Evolutionary conservation across 2,888 invertebrate genomes (phyloP), one percentile per base, ranked within the genome.

Genomic region (Hyles lineata): DNA sequence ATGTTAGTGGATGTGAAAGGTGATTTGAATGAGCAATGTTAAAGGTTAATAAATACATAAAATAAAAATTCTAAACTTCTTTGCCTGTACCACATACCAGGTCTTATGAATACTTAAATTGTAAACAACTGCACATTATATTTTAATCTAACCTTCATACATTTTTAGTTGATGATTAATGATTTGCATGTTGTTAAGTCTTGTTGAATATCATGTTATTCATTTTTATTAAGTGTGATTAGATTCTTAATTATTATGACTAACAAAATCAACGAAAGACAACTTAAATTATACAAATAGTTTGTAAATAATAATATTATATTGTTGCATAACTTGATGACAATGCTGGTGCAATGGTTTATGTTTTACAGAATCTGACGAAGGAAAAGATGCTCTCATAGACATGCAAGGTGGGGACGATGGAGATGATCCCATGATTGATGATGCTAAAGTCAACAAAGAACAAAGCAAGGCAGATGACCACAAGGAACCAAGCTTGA

Each of bases 301-400:
- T 43, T 43, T 43, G 11, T 43, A 11, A 15, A 43, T 43, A 3
- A 43, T 29, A 29, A 29, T 29, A 29, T 29, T 29, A 29, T 29
- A 5, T 43, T 43, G 15, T 43, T 43, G 43, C 43, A 43, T 15
- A 43, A 43, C 43, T 15, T 43, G 11, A 11, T 43, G 43, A 3
- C 15, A 43, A 11, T 11, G 4, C 15, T 43, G 55, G n/a, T 55
- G 1, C 8, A 7, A 55, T n/a, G n/a, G 32, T 61, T 71, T 35
- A 21, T 70, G 17, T 19, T 74, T 86, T 88, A 62, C 79, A 90
- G 90, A 89, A 73, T 80, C 87, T 0, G 89, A 87, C 23, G 89
- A 85, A 52, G 83, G 77, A n/a, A 85, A 83, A 70, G 85, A 86
- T 43, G 81, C 79, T 63, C 72, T 82, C n/a, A 61, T 76, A 11